Base-by-base conservation (phyloP, 2,888 invertebrate species). In the Mythimna vitellina region DNA sequence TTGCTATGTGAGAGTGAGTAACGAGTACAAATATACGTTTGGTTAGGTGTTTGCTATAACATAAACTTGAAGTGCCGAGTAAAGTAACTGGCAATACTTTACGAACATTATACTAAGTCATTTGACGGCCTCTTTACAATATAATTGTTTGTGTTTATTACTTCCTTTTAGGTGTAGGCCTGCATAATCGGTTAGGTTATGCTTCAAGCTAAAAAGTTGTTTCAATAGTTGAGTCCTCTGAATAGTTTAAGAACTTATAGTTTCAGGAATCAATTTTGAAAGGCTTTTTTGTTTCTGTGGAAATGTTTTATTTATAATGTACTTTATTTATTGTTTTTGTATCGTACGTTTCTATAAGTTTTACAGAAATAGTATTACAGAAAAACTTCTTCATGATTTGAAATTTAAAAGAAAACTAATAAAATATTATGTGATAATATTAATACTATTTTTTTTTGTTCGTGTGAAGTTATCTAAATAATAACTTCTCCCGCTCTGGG, bases 31-130 rank as follows among this genome's bases (percentile, higher is more conserved):
- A 61, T 54, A 61, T 61, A 56, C 38, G 9, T 61, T 32, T 25
- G 25, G 35, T 22, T 61, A 56, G 66, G 54, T 68, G 77, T 75
- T 75, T 70, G 57, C 62, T 35, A 53, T 70, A 29, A 62, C 57
- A 62, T 57, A 32, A 62, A 62, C 38, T 78, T 69, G 25, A 69
- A 70, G 42, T 29, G 9, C n/a, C 25, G 20, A 25, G 66, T 61
- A 25, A 51, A 51, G 51, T 66, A 58, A 51, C 42, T n/a, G 56
- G 76, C 22, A 73, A 65, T 66, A 66, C 51, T 67, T 76, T 35
- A 53, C 35, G 8, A 22, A 46, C 20, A 57, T 65, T 57, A 71
- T 51, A 22, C 49, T 9, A 32, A 76, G 57, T 57, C 57, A 57
- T 65, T 75, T 75, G 10, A 29, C 29, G 9, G 72, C 25, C 14